Base-by-base conservation (phyloP, 2,113 vertebrate genomes). In the Menidia beryllina region DNA sequence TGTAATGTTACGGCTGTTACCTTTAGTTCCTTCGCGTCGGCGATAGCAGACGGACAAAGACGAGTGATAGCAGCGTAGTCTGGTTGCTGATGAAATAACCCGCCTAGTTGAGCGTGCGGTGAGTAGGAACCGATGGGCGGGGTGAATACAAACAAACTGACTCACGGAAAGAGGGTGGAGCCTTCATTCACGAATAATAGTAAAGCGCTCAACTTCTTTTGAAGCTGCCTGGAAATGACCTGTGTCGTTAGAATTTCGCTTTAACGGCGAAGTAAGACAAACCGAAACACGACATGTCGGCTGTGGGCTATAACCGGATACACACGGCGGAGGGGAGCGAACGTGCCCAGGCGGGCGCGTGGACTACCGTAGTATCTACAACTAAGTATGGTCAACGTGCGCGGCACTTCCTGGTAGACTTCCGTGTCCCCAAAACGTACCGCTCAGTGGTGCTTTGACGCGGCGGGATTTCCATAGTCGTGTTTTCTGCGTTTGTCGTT, bases 61-160 rank as follows among this genome's bases (percentile, higher is more conserved):
- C 3, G 14, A 5, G n/a, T 10, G 2, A 24, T 1, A 10, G 11
- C 1, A 7, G 47, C 0, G 25, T 0, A 4, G 4, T 11, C 4
- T 1, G 14, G 30, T 27, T 7, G 65, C 65, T 24, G 85, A 73
- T 17, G 85, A 88, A 89, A 87, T 75, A 41, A 56, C 51, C 81
- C 77, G 65, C 74, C 43, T 62, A 0, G 1, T 0, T 3, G 11
- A 3, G 53, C 0, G 13, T 7, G 68, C 21, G 25, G 8, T 54
- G 73, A 78, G 75, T 13, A 62, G 55, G 24, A 8, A 45, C 34
- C 7, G 38, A n/a, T 12, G 30, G 24, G 24, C 7, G 60, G 57
- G 17, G 6, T 38, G 51, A 50, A 23, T 69, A 36, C 39, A 77
- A 77, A 82, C 64, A 69, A 52, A 57, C 47, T 71, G 73, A 81